Evolutionary conservation across 1,140 invertebrate genomes (phyloP).

Genomic region (Maniola jurtina): DNA sequence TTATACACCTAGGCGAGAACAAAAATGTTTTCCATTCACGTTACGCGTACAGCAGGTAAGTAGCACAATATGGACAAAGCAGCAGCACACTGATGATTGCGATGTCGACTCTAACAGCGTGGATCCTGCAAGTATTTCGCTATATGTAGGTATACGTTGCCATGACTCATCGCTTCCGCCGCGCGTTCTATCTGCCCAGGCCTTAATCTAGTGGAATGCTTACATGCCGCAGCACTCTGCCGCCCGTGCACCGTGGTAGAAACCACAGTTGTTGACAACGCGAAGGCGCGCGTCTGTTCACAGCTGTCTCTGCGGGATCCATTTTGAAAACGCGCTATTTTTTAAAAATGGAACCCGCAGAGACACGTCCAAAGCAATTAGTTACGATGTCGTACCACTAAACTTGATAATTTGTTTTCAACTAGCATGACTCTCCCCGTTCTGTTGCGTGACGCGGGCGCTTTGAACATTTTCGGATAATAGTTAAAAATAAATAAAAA

Average conservation of each 20-base stretch:
- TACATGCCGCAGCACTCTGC: background rate
- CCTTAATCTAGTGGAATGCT: background rate
- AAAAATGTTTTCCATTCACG: no score
- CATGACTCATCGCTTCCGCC: no score
- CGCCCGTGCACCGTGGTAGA: background rate
- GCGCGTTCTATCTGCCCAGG: no score
- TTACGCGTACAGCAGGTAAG: no score
- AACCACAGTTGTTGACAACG: constrained; percentile 35
- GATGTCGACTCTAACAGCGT: no score
- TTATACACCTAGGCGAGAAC: no score
- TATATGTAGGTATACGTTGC: no score
- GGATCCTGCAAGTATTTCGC: no score
- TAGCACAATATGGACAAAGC: no score
- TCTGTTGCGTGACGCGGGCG: background rate
- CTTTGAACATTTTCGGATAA: background rate
- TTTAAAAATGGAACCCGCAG: constrained; percentile 47
- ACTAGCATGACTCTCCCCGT: constrained; percentile 34
- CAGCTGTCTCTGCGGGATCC: constrained; percentile 43
- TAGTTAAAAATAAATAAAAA: constrained; percentile 8
- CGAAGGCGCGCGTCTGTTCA: constrained; percentile 36
- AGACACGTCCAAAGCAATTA: constrained; percentile 60
- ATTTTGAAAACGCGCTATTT: constrained; percentile 47
- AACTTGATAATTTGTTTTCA: constrained; percentile 48
- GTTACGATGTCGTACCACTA: constrained; percentile 49
- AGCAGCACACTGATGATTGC: no score